Evolutionary conservation across 2,888 invertebrate genomes (phyloP).

Genomic region (Habrosyne pyritoides): DNA sequence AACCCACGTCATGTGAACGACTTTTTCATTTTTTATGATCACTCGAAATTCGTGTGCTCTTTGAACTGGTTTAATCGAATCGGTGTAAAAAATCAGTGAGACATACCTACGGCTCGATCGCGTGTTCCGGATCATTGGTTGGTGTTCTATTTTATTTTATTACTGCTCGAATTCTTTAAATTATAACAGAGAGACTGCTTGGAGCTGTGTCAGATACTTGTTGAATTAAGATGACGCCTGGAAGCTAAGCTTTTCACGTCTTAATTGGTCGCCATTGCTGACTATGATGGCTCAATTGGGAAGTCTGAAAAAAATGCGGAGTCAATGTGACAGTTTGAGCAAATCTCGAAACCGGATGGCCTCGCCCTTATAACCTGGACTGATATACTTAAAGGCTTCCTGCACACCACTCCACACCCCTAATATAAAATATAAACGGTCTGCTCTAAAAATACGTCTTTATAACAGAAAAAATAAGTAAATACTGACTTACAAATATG

Average conservation of each 20-base stretch:
- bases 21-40: constrained; percentile 50
- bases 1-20: constrained; percentile 35
- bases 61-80: constrained; percentile 75
- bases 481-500: not conserved
- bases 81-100: constrained; percentile 59
- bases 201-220: constrained; percentile 21
- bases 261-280: not conserved
- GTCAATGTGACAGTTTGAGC: not conserved
- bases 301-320: not conserved
- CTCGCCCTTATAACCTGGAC: too few relatives aligned
- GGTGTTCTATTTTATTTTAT: constrained; percentile 62
- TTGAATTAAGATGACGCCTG: constrained; percentile 11
- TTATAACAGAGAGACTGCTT: constrained; percentile 15
- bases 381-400: not conserved
- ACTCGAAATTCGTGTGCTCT: constrained; percentile 70
- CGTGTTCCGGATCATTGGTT: constrained; percentile 63
- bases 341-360: not conserved
- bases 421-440: not conserved
- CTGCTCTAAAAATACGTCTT: too few relatives aligned
- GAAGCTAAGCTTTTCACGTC: not conserved
- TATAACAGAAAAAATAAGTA: too few relatives aligned
- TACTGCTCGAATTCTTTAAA: constrained; percentile 34
- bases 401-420: not conserved
- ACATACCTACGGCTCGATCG: constrained; percentile 53
- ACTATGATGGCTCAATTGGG: not conserved